These are phyloP conservation scores for Nibea coibor DNA, from an alignment of 2,113 vertebrate species.

Conservation along the genomic window DNA sequence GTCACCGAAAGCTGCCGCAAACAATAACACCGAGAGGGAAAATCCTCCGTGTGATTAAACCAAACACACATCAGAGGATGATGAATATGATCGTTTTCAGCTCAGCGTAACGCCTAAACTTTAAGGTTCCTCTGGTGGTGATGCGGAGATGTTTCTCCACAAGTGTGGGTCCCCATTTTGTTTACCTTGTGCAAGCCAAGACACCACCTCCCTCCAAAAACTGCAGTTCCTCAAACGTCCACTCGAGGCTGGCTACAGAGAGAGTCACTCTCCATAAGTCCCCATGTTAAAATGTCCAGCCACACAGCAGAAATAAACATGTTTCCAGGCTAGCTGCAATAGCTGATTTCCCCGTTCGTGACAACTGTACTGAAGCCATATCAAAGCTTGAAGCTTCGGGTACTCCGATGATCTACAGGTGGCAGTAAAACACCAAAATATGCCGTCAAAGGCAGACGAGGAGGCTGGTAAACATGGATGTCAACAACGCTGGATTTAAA, in stretches of 20 bases:
- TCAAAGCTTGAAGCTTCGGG: too few species aligned
- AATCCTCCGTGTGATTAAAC: constrained; percentile 1
- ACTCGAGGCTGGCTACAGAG: too few species aligned
- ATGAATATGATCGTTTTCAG: neutral
- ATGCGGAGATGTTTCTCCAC: neutral
- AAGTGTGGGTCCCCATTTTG: neutral
- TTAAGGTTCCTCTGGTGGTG: neutral
- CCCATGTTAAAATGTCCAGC: too few species aligned
- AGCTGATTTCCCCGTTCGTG: too few species aligned
- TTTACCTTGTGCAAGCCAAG: too few species aligned
- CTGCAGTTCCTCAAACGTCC: too few species aligned
- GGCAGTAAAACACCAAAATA: neutral
- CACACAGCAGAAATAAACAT: too few species aligned
- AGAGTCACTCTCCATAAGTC: too few species aligned
- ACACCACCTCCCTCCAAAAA: too few species aligned
- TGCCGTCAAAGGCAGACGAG: neutral
- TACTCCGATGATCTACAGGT: neutral
- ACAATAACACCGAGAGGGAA: neutral
- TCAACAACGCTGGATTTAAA: neutral
- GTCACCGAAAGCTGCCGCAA: neutral
- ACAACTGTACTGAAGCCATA: too few species aligned
- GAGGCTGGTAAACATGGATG: neutral
- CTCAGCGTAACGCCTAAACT: neutral
- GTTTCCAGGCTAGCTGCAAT: too few species aligned
- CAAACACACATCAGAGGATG: neutral